phyloP scores from a whole-genome alignment of 2,888 invertebrate genomes.

The Elgonia sp. region DNA sequence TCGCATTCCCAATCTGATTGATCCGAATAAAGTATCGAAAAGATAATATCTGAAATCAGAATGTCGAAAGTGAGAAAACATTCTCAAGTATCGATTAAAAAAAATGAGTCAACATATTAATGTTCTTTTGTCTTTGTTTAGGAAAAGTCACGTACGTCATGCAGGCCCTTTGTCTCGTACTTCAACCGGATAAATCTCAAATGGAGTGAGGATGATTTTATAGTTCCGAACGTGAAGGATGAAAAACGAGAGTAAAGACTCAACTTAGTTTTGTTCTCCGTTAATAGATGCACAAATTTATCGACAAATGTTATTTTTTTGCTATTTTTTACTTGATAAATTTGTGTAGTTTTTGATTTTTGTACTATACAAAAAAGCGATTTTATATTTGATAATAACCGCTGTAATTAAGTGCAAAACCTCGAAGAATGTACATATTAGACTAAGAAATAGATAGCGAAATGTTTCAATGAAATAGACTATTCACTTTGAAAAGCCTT shows the following conservation, averaged over 20 bases:
- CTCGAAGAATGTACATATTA: conserved; percentile 48
- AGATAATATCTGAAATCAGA: neutral
- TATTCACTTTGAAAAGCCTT: neutral
- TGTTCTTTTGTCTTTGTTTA: conserved; percentile 86
- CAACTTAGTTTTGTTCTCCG: conserved; percentile 13
- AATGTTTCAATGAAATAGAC: too few relatives aligned
- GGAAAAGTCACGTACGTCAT: conserved; percentile 90
- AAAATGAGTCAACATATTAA: neutral
- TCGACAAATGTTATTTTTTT: conserved; percentile 20
- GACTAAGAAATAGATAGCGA: neutral
- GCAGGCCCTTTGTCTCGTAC: conserved; percentile 91
- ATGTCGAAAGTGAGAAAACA: neutral
- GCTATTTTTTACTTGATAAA: conserved; percentile 3
- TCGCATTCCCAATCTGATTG: neutral
- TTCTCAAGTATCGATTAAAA: neutral
- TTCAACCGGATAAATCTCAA: conserved; percentile 88
- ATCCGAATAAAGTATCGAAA: neutral
- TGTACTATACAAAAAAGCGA: conserved; percentile 19
- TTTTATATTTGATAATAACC: conserved; percentile 24
- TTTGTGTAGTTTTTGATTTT: conserved; percentile 26
- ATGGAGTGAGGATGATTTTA: conserved; percentile 34
- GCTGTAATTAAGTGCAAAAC: conserved; percentile 31
- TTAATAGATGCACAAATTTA: conserved; percentile 24
- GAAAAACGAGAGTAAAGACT: conserved; percentile 54
- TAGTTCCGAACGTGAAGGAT: neutral